A percentile compares a stretch with the other conserved stretches of the same genome.
Conservation (phyloP, 2,797 vertebrate species). For the Octomys mimax region DNA sequence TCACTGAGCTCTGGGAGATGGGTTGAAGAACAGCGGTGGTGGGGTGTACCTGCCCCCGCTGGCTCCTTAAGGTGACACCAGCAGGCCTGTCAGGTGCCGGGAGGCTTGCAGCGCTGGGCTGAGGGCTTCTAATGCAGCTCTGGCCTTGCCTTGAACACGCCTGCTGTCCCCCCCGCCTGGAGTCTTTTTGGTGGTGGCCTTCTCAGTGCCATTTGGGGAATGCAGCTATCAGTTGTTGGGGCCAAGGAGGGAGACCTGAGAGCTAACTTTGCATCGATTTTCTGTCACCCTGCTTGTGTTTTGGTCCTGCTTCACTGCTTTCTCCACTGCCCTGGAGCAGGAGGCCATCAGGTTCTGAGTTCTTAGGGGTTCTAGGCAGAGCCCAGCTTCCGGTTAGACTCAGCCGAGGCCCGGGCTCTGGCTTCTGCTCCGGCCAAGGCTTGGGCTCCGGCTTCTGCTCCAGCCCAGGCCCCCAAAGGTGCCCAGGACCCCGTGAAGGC, state of each 20-base stretch:
- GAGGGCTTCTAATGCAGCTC: background rate
- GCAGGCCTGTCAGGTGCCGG: background rate
- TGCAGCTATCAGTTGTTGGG: background rate
- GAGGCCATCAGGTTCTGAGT: background rate
- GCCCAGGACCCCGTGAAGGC: no score
- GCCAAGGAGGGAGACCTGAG: background rate
- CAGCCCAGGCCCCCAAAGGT: no score
- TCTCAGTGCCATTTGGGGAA: background rate
- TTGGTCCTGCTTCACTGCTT: background rate
- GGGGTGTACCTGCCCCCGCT: background rate
- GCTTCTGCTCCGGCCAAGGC: no score
- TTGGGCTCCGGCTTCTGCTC: no score
- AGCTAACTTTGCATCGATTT: background rate
- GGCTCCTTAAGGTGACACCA: background rate
- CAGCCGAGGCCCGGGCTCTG: no score
- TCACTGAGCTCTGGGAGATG: constrained; percentile 3
- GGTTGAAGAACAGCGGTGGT: background rate
- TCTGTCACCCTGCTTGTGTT: background rate
- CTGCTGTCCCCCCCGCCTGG: background rate
- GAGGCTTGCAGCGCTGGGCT: background rate
- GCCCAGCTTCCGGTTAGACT: background rate
- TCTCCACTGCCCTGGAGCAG: background rate
- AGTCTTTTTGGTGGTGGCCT: background rate
- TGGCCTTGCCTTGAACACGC: background rate
- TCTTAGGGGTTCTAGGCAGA: background rate